phyloP scores from a whole-genome alignment of 1,140 invertebrate species.

The Brachionus rotundiformis region DNA sequence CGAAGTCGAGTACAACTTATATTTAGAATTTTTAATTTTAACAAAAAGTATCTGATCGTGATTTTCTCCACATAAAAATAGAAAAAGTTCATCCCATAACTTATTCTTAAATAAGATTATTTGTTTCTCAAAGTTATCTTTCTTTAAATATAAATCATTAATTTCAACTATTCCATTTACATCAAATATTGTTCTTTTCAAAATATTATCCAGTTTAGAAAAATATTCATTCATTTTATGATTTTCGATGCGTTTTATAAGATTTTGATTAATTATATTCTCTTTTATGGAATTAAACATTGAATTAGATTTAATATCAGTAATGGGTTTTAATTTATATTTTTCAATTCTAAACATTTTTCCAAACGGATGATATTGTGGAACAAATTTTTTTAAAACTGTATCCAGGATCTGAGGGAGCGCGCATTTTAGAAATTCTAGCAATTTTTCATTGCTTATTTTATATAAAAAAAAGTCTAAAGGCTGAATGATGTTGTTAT shows the following conservation, averaged over 20 bases:
- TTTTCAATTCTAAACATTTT: background rate
- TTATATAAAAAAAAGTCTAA: background rate
- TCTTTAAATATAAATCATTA: background rate
- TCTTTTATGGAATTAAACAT: background rate
- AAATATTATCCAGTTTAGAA: background rate
- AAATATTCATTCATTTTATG: background rate
- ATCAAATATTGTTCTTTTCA: background rate
- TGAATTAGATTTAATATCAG: background rate
- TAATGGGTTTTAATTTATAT: background rate
- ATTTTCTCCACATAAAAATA: conserved; percentile 8
- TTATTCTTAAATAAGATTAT: background rate
- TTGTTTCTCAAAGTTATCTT: background rate
- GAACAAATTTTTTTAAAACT: background rate
- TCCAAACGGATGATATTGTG: conserved; percentile 20
- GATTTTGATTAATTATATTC: background rate
- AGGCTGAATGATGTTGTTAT: background rate
- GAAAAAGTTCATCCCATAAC: background rate
- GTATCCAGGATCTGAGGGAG: background rate
- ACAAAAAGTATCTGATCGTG: conserved; percentile 2
- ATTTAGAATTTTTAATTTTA: background rate
- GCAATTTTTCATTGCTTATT: background rate
- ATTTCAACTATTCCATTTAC: background rate
- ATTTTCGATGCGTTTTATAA: background rate
- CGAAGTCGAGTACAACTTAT: background rate
- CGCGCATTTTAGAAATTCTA: background rate